Base-by-base conservation (phyloP, 1,140 invertebrate genomes). In the Mamestra configurata region DNA sequence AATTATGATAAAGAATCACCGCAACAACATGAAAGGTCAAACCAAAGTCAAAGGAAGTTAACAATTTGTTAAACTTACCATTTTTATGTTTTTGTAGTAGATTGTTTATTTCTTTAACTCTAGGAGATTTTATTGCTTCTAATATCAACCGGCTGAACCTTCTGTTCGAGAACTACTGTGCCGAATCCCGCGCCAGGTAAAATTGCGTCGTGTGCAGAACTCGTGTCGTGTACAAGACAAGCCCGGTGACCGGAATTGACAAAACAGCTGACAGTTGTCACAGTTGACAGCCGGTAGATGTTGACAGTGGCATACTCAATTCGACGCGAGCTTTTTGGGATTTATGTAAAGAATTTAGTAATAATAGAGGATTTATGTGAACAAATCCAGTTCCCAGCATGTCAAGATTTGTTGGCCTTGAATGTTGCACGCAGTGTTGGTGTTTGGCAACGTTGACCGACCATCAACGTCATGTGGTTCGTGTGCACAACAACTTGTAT, bases 41-140 rank as follows among this genome's bases (percentile, higher is more conserved):
- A 75, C 83, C 82, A 93, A 92, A 90, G 90, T 93, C 90, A 92
- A 86, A 75, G 37, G 59, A 83, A 81, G 66, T 53, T 71, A 43
- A 80, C 55, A 66, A 79, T 59, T 76, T 82, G 22, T 57, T 46
- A 11, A 55, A 79, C 88, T 85, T 81, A 89, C 88, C 86, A 89
- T 89, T 79, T 82, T 82, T 68, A 46, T 53, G 15, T 77, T 64
- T 49, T n/a, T 5, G 4, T 51, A 31, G 15, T 7, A 22, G 55
- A 8, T 64, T 64, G 3, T 37, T 73, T 22, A 43, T 22, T 35
- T 43, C n/a, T 35, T 43, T 77, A 49, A 75, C 20, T 31, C 11
- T 53, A 43, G 13, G 22, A 24, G 35, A 8, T 55, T 40, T 43
- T n/a, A 55, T 40, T 40, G 35, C 13, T 31, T 55, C 7, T 43